Evolutionary conservation across 1,140 invertebrate species (phyloP).

Genomic region (Polypedilum pembai): DNA sequence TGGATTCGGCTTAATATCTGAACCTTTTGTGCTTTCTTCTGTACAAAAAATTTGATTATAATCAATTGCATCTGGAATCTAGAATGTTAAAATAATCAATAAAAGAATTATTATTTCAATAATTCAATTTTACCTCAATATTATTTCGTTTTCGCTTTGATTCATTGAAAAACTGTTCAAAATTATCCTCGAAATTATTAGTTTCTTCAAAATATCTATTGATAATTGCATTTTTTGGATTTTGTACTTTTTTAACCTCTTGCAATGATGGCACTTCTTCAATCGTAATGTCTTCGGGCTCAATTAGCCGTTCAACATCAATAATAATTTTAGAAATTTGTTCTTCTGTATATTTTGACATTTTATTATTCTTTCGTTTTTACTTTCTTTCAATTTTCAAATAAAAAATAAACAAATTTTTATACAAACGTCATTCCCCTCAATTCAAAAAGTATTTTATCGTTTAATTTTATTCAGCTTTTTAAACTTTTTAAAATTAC

Average conservation of each 20-base stretch:
- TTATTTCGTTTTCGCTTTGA: not conserved
- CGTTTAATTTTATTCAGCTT: not conserved
- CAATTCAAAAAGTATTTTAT: too few species aligned
- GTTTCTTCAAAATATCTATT: not conserved
- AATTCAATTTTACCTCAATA: not conserved
- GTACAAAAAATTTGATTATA: not conserved
- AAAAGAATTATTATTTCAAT: not conserved
- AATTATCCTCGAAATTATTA: not conserved
- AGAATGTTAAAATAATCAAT: not conserved
- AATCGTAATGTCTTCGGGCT: not conserved
- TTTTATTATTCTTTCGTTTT: too few species aligned
- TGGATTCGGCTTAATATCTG: not conserved
- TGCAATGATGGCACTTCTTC: not conserved
- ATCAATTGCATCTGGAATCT: not conserved
- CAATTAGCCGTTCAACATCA: not conserved
- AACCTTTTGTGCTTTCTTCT: too few species aligned
- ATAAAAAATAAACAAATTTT: not conserved
- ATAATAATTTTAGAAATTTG: not conserved
- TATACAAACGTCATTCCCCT: not conserved
- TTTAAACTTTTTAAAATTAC: slow-evolving; percentile 33
- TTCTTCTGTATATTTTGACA: slow-evolving; percentile 29
- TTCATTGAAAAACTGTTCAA: not conserved
- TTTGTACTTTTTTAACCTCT: not conserved
- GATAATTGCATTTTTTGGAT: not conserved
- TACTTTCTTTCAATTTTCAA: not conserved